Conservation (phyloP, 2,888 invertebrate species). For the Cephus spinipes region DNA sequence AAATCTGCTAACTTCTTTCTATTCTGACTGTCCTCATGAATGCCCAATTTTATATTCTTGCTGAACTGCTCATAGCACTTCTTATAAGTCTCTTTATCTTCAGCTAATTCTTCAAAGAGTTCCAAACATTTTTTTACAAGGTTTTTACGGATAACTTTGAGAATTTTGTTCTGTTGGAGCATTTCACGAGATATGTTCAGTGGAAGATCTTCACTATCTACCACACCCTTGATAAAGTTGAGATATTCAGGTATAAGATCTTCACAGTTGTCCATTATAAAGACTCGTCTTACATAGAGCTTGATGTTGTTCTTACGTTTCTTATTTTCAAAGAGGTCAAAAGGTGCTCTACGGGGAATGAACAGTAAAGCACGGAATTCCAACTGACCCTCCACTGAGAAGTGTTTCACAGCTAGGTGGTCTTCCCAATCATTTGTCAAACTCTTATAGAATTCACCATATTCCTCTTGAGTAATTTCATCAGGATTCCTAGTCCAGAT, state of each 20-base stretch:
- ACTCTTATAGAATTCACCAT: conserved; percentile 76
- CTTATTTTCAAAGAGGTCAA: conserved; percentile 78
- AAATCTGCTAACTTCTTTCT: conserved; percentile 77
- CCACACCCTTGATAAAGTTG: conserved; percentile 73
- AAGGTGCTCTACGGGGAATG: conserved; percentile 73
- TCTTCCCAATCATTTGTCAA: conserved; percentile 76
- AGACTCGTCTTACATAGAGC: conserved; percentile 76
- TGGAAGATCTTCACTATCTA: conserved; percentile 77
- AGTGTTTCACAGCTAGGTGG: conserved; percentile 73
- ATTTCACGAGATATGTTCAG: conserved; percentile 79
- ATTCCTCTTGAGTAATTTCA: conserved; percentile 73
- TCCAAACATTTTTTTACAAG: conserved; percentile 78
- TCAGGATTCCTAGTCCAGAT: conserved; percentile 75
- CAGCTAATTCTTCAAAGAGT: conserved; percentile 74
- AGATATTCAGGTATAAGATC: conserved; percentile 78
- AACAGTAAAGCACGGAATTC: conserved; percentile 74
- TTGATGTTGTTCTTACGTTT: conserved; percentile 79
- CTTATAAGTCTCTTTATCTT: conserved; percentile 78
- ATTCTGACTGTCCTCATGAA: conserved; percentile 77
- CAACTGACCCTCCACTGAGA: conserved; percentile 70
- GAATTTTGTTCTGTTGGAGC: conserved; percentile 79
- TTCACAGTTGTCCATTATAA: conserved; percentile 81
- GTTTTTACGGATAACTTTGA: conserved; percentile 80
- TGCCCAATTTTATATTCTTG: conserved; percentile 76
- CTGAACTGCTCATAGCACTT: conserved; percentile 79